A percentile compares a stretch with the other conserved stretches of the same genome.
Evolutionary conservation across 2,113 vertebrate genomes (phyloP).

Genomic region (Rattus rattus): DNA sequence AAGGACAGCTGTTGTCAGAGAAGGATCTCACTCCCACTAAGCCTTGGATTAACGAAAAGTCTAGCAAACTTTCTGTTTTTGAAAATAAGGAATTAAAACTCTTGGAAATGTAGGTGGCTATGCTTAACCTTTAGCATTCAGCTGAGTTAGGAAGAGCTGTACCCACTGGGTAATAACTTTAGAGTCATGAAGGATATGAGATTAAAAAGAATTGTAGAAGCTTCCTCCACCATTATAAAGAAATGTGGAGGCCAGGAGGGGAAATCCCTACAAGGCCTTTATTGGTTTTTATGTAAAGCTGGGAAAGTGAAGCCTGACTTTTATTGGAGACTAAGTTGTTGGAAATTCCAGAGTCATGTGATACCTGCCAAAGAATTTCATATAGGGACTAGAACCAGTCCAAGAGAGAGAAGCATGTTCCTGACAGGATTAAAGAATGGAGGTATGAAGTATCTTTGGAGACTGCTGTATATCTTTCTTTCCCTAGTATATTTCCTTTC

Average conservation of each 20-base stretch:
- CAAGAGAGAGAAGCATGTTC: background rate
- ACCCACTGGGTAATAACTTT: background rate
- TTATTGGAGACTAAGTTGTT: background rate
- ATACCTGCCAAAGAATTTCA: background rate
- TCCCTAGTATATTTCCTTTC: background rate
- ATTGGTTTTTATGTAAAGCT: background rate
- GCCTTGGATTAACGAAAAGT: background rate
- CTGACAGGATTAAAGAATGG: background rate
- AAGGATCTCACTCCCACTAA: background rate
- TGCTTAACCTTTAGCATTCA: background rate
- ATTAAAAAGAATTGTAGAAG: background rate
- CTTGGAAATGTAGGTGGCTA: background rate
- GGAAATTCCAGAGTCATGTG: background rate
- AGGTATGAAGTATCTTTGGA: background rate
- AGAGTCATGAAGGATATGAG: background rate
- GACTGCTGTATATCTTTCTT: background rate
- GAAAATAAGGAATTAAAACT: background rate
- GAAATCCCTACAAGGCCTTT: background rate
- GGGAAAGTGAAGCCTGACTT: background rate
- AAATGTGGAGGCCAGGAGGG: background rate
- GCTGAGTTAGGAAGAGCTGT: background rate
- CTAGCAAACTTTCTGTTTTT: background rate
- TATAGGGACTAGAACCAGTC: background rate
- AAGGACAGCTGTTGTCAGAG: background rate
- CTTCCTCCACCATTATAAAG: background rate